Conservation (phyloP, 2,888 invertebrate genomes). For the Trypoxylon attenuatum region DNA sequence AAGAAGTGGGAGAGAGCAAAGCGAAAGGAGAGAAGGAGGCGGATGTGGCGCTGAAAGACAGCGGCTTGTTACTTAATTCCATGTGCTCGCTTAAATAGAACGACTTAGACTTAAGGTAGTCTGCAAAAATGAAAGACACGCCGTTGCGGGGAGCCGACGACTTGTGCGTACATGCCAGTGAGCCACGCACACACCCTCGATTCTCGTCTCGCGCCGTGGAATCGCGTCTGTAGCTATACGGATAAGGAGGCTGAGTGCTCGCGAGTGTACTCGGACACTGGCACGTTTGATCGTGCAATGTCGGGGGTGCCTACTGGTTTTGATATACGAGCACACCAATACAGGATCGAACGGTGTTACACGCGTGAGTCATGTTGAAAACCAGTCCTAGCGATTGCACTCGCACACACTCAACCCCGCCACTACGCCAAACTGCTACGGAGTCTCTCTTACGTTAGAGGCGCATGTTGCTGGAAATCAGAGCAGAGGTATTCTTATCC, state of each 20-base stretch:
- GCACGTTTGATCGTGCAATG: slow-evolving; percentile 61
- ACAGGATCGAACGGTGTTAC: slow-evolving; percentile 63
- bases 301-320: slow-evolving; percentile 74
- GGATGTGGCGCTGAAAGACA: slow-evolving; percentile 67
- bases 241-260: too few species aligned
- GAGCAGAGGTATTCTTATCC: background rate
- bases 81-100: slow-evolving; percentile 67
- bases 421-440: slow-evolving; percentile 19
- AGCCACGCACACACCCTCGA: background rate
- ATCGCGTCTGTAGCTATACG: too few species aligned
- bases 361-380: slow-evolving; percentile 71
- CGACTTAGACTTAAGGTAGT: slow-evolving; percentile 65
- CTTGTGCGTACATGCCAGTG: slow-evolving; percentile 35
- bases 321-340: slow-evolving; percentile 73
- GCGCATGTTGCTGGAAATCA: background rate
- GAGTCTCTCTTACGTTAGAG: slow-evolving; percentile 1
- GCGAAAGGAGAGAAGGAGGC: slow-evolving; percentile 42
- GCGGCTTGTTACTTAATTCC: slow-evolving; percentile 67
- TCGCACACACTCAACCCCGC: slow-evolving; percentile 20
- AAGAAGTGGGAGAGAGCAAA: background rate
- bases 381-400: slow-evolving; percentile 65
- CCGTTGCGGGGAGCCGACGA: slow-evolving; percentile 41
- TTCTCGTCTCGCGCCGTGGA: too few species aligned
- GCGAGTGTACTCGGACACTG: slow-evolving; percentile 35
- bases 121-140: slow-evolving; percentile 65